Evolutionary conservation across 2,797 vertebrate species (phyloP).

Genomic region (Poecilia wingei): DNA sequence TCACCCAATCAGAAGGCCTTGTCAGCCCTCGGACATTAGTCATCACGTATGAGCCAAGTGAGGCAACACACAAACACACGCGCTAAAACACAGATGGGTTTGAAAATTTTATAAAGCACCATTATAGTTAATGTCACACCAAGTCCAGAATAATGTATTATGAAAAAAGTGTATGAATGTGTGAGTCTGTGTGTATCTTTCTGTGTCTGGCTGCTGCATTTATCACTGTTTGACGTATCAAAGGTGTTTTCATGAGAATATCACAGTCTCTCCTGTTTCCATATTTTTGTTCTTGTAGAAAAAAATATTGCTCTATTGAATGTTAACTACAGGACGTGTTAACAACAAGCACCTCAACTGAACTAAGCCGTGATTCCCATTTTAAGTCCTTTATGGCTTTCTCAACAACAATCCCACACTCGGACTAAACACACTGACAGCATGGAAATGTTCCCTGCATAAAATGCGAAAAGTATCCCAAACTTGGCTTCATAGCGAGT

Average conservation of each 20-base stretch:
- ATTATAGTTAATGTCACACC: constrained; percentile 68
- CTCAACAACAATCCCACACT: constrained; percentile 10
- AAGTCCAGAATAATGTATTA: constrained; percentile 56
- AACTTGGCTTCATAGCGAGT: constrained; percentile 9
- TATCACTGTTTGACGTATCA: constrained; percentile 29
- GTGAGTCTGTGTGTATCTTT: constrained; percentile 1
- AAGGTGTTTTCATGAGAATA: constrained; percentile 37
- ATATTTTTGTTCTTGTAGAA: constrained; percentile 15
- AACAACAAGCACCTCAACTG: constrained; percentile 13
- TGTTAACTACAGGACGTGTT: constrained; percentile 25
- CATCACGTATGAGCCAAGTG: constrained; percentile 50
- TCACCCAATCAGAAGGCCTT: constrained; percentile 63
- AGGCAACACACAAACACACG: constrained; percentile 31
- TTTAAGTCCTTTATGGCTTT: constrained; percentile 13
- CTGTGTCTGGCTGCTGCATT: constrained; percentile 11
- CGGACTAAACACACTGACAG: constrained; percentile 1
- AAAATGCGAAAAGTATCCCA: constrained; percentile 26
- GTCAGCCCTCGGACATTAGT: constrained; percentile 61
- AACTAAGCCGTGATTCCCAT: constrained; percentile 26
- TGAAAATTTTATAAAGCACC: constrained; percentile 58
- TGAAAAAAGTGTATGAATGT: constrained; percentile 6
- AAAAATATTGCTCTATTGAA: constrained; percentile 44
- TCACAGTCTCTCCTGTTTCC: constrained; percentile 35
- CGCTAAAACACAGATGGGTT: constrained; percentile 35
- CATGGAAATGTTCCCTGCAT: constrained; percentile 11